phyloP scores from a whole-genome alignment of 2,888 invertebrate species.

The Vanessa cardui region DNA sequence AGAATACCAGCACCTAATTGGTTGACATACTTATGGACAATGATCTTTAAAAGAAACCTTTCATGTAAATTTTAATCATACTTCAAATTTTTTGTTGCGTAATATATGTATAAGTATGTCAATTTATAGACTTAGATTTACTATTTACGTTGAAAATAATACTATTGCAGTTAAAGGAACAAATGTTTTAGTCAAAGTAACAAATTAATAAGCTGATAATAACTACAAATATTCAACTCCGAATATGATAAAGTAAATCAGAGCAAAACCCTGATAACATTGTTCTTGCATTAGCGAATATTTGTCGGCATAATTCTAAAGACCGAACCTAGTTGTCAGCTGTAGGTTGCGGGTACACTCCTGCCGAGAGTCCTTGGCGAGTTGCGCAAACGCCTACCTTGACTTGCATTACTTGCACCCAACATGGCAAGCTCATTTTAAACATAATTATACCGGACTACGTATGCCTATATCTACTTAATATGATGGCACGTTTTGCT shows the following conservation, averaged over 20 bases:
- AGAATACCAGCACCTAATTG: too few relatives aligned
- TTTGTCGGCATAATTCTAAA: slow-evolving; percentile 30
- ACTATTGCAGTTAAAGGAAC: too few relatives aligned
- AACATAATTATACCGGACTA: slow-evolving; percentile 24
- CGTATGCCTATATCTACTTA: slow-evolving; percentile 41
- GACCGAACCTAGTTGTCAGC: slow-evolving; percentile 16
- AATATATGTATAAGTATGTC: too few relatives aligned
- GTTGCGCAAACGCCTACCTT: slow-evolving; percentile 69
- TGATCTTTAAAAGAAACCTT: too few relatives aligned
- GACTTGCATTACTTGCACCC: slow-evolving; percentile 65
- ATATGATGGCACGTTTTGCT: slow-evolving; percentile 48
- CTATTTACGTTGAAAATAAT: too few relatives aligned
- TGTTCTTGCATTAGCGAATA: slow-evolving; percentile 29
- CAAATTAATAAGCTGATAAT: too few relatives aligned
- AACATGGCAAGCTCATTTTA: slow-evolving; percentile 52
- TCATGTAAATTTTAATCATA: too few relatives aligned
- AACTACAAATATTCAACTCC: slow-evolving; percentile 19
- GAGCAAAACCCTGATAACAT: slow-evolving; percentile 27
- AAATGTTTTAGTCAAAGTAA: too few relatives aligned
- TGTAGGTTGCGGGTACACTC: slow-evolving; percentile 20
- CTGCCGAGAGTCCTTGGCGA: slow-evolving; percentile 50
- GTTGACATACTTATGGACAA: too few relatives aligned
- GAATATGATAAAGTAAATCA: slow-evolving; percentile 31
- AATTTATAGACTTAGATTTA: too few relatives aligned
- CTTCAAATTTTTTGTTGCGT: too few relatives aligned